Percentiles rank a stretch among this genome's conserved stretches.
Evolutionary conservation across 2,113 vertebrate species (phyloP).

Genomic region (Tragelaphus buxtoni): DNA sequence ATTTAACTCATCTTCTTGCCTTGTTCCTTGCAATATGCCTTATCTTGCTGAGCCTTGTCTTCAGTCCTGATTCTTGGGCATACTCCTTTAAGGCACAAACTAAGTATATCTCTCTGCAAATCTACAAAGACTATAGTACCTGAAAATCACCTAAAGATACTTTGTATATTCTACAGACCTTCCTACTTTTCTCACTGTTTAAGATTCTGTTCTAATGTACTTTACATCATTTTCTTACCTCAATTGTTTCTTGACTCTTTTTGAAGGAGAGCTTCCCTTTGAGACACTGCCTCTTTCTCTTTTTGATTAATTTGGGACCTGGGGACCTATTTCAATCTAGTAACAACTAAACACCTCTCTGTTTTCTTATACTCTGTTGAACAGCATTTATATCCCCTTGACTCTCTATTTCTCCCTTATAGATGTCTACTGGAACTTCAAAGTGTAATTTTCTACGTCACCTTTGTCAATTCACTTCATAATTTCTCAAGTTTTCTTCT

Average conservation of each 20-base stretch:
- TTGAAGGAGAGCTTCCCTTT: not conserved
- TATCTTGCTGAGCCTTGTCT: not conserved
- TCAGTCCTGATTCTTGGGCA: not conserved
- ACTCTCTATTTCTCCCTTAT: not conserved
- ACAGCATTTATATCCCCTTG: not conserved
- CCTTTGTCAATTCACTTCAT: not conserved
- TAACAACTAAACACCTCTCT: not conserved
- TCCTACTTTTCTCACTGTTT: not conserved
- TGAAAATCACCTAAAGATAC: not conserved
- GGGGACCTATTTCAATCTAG: not conserved
- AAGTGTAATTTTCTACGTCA: not conserved
- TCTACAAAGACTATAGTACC: not conserved
- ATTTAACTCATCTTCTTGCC: not conserved
- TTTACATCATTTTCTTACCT: not conserved
- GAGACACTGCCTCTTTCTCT: not conserved
- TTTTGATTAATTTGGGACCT: not conserved
- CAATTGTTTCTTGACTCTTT: not conserved
- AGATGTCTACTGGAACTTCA: not conserved
- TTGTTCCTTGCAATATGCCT: not conserved
- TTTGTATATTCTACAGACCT: not conserved
- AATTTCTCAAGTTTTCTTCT: not conserved
- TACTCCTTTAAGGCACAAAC: not conserved
- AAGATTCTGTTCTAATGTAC: not conserved
- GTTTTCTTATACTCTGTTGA: not conserved
- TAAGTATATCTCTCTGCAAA: not conserved